Percentiles rank a stretch among this genome's conserved stretches.
These are phyloP conservation scores for Pocota personata DNA, from an alignment of 2,888 invertebrate species.

Conservation along the genomic window DNA sequence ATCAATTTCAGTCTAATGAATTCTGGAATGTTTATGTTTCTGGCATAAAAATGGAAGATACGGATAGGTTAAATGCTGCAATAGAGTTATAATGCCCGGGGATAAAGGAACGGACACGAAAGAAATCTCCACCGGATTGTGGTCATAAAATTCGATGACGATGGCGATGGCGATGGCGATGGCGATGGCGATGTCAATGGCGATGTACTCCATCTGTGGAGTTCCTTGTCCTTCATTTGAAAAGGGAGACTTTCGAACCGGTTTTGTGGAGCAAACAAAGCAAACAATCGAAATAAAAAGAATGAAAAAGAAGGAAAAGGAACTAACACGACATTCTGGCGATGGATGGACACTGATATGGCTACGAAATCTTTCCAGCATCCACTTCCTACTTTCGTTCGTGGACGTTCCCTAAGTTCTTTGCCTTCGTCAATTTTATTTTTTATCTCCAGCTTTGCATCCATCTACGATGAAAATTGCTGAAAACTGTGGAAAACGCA, in stretches of 20 bases:
- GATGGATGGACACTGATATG: conserved; percentile 44
- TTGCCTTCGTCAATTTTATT: not conserved
- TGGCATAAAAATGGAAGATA: conserved; percentile 30
- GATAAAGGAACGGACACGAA: conserved; percentile 11
- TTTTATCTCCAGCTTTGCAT: conserved; percentile 44
- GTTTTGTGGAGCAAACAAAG: conserved; percentile 40
- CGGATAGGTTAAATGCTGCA: conserved; percentile 63
- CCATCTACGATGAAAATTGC: conserved; percentile 39
- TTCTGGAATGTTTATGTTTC: conserved; percentile 62
- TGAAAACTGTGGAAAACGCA: conserved; percentile 15
- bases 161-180: not conserved
- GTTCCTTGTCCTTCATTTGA: too few species aligned
- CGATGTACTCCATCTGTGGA: too few species aligned
- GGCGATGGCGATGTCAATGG: not conserved
- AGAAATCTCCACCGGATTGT: conserved; percentile 37
- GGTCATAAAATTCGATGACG: conserved; percentile 42
- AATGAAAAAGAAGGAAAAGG: not conserved
- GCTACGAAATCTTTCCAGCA: conserved; percentile 17
- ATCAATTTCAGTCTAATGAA: conserved; percentile 72
- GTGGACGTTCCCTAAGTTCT: not conserved
- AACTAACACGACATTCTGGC: conserved; percentile 24
- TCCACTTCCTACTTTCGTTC: conserved; percentile 1
- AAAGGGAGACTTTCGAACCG: conserved; percentile 49
- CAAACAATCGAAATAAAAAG: conserved; percentile 30
- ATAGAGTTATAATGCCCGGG: conserved; percentile 37